Evolutionary conservation across 1,140 invertebrate species (phyloP).

Genomic region (Drosophila santomea): DNA sequence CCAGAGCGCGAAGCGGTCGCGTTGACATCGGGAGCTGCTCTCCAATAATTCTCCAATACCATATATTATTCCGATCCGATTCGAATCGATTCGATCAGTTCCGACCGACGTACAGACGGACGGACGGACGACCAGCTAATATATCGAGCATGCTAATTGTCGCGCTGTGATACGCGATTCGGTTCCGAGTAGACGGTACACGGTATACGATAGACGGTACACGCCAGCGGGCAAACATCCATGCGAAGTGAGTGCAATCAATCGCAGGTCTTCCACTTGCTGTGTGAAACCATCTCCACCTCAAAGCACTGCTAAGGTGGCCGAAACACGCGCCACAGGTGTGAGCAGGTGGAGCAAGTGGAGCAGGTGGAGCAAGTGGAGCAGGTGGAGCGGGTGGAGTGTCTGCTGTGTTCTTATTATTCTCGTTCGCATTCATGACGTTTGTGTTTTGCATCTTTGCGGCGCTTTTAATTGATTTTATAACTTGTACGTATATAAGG

Average conservation of each 20-base stretch:
- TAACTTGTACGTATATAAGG: conserved; percentile 29
- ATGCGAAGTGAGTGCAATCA: conserved; percentile 32
- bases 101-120: not conserved
- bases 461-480: conserved; percentile 55
- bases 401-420: conserved; percentile 50
- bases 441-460: conserved; percentile 45
- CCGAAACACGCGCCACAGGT: conserved; percentile 64
- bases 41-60: conserved; percentile 48
- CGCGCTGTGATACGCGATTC: conserved; percentile 29
- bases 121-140: not conserved
- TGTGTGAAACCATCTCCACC: conserved; percentile 20
- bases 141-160: conserved; percentile 30
- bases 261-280: conserved; percentile 24
- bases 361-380: not conserved
- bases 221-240: no score
- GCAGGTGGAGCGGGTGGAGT: not conserved
- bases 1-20: conserved; percentile 75
- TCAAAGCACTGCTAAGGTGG: conserved; percentile 28
- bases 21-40: conserved; percentile 75
- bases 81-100: no score
- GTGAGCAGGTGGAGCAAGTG: conserved; percentile 43
- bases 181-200: not conserved
- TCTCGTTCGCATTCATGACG: conserved; percentile 32
- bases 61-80: conserved; percentile 14
- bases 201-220: no score